Base-by-base conservation (phyloP, 2,888 invertebrate genomes). In the Tenthredo amoena region DNA sequence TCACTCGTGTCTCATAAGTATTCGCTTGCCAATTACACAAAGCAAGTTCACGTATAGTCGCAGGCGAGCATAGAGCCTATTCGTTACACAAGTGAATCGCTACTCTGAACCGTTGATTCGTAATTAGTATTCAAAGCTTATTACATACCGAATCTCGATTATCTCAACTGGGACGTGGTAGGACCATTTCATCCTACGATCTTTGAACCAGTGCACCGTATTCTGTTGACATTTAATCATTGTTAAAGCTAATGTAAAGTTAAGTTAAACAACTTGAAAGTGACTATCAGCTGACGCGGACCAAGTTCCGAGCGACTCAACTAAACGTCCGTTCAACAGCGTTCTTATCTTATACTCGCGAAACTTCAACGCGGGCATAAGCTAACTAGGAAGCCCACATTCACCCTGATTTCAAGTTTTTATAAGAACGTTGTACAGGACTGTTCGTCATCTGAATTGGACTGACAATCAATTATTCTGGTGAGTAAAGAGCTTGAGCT, bases 301-400 rank as follows among this genome's bases (percentile, higher is more conserved):
- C 62, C 34, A 81, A 58, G 50, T 58, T 62, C 40, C 21, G 6
- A 62, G 26, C 26, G 26, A 26, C 26, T 26, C 26, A 26, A 26
- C 26, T 37, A 21, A 81, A 37, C 81, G 62, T 81, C 62, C 81
- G 40, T 21, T 18, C 34, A 77, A 50, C 15, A 40, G 62, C 26
- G 81, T 81, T 62, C 81, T 81, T 81, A 81, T 81, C 81, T 81
- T 15, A 47, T 15, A 62, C 81, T n/a, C 37, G 40, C 21, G 34
- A 62, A 81, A 81, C 81, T 81, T 40, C 26, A 62, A 81, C 81
- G 18, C 62, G 6, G 62, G 12, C 34, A 47, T 47, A 7, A 40
- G 15, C 81, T 43, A 74, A 43, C 72, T 43, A 43, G 10, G 21
- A 43, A 74, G 21, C 43, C 10, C n/a, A 43, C 21, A n/a, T n/a